Base-by-base conservation (phyloP, 1,140 invertebrate species). In the Ephestia elutella region DNA sequence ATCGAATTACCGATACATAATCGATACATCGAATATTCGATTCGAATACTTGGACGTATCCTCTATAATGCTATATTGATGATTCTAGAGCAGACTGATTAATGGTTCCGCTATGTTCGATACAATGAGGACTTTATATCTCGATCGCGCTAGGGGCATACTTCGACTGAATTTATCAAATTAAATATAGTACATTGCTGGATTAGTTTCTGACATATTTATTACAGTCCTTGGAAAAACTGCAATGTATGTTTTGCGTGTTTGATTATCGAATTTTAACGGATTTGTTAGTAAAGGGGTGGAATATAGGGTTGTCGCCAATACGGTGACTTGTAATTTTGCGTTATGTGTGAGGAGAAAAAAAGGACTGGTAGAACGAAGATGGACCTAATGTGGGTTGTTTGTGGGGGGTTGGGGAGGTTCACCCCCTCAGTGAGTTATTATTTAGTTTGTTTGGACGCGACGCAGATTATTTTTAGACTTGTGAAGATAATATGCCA, bases 21-120 rank as follows among this genome's bases (percentile, higher is more conserved):
- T 81, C 82, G 80, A 78, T 81, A 84, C 70, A 74, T 72, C 75
- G 72, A 68, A 76, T 80, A 80, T 62, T 81, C 70, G 78, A 78
- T 82, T 82, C 82, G 74, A 81, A 83, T 82, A 73, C 77, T 81
- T 78, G 80, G 80, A 84, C 82, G 82, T 81, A 81, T 81, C 73
- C 65, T 75, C 73, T 73, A 80, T 81, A 85, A 87, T 87, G 75
- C 70, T 87, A 82, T 87, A 87, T 87, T 87, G 84, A 87, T 87
- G 84, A 81, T 84, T 80, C 80, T 75, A 58, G 75, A 71, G 80
- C 78, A 87, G 84, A 85, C 84, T 85, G 84, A 87, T 87, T 85
- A 87, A 87, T 87, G 84, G 74, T 79, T 65, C 62, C 69, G 63
- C 74, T 69, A 72, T 78, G 68, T 77, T 75, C 68, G 72, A 75